These are phyloP conservation scores for Xiphydria camelus DNA, from an alignment of 2,888 invertebrate genomes.

Conservation along the genomic window DNA sequence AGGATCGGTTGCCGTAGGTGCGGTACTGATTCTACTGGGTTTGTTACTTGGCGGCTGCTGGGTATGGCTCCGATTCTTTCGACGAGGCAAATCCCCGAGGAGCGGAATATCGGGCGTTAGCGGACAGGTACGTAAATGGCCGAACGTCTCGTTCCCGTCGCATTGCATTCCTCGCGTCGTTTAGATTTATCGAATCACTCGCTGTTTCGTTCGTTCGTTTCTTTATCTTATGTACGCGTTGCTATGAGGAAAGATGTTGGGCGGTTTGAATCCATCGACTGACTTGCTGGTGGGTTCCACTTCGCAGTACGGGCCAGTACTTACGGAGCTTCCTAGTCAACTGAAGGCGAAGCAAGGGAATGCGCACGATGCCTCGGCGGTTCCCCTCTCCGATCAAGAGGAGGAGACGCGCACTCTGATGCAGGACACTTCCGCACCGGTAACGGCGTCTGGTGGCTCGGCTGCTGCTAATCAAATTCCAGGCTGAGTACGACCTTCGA, in stretches of 20 bases:
- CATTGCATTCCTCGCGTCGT: background rate
- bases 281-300: constrained; percentile 59
- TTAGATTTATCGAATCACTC: constrained; percentile 21
- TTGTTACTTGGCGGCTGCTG: constrained; percentile 42
- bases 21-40: constrained; percentile 47
- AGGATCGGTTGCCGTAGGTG: constrained; percentile 46
- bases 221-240: constrained; percentile 51
- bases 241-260: constrained; percentile 58
- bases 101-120: constrained; percentile 46
- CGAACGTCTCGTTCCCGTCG: background rate
- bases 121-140: constrained; percentile 53
- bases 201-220: constrained; percentile 34
- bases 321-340: constrained; percentile 54
- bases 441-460: constrained; percentile 33
- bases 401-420: constrained; percentile 54
- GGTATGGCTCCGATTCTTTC: constrained; percentile 50
- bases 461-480: constrained; percentile 43
- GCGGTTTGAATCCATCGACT: constrained; percentile 59
- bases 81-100: constrained; percentile 48
- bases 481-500: constrained; percentile 44
- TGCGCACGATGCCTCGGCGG: constrained; percentile 33
- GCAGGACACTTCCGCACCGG: constrained; percentile 41
- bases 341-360: constrained; percentile 45
- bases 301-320: constrained; percentile 59
- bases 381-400: constrained; percentile 53